Evolutionary conservation across 2,797 vertebrate genomes (phyloP), one percentile per base, ranked within the genome.

Genomic region (Graptemys geographica): DNA sequence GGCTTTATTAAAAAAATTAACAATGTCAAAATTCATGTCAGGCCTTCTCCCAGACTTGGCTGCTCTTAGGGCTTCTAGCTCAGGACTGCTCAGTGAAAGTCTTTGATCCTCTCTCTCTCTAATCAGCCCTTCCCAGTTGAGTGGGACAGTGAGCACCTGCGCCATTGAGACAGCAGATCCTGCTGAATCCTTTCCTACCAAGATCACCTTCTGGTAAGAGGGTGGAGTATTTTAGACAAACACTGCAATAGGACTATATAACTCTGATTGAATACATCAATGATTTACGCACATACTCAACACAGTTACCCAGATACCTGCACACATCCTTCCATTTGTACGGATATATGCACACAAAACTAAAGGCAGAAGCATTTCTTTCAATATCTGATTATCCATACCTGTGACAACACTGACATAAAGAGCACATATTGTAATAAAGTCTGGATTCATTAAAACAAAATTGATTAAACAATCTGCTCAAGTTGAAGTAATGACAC

Each of bases 391-490:
- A 27, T 49, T 49, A 78, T 15, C 27, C 74, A 78, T 28, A 49
- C 41, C 41, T 78, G 44, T 78, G 74, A 78, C 25, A 49, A 49
- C 44, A 78, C 69, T 23, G 9, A 49, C 44, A 78, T 49, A 49
- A 78, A 47, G 15, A 78, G 41, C 74, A 78, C 27, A 49, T 78
- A 78, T 28, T 78, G 74, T 49, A 49, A 49, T 31, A 28, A 78
- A 31, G 28, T 49, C 74, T 49, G 74, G 74, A 49, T 78, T 78
- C 74, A 78, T 27, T 31, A 47, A 11, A 5, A 86, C 27, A 41
- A 31, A 37, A 93, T 57, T 0, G 0, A 76, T 41, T 33, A 69
- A 62, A 76, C 59, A 0, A 0, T 31, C 28, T 5, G 5, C 79
- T 12, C 18, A 33, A n/a, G 33, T 41, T 59, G 62, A 18, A 83